Evolutionary conservation across 2,888 invertebrate genomes (phyloP), one percentile per base, ranked within the genome.

Genomic region (Parnassius apollo): DNA sequence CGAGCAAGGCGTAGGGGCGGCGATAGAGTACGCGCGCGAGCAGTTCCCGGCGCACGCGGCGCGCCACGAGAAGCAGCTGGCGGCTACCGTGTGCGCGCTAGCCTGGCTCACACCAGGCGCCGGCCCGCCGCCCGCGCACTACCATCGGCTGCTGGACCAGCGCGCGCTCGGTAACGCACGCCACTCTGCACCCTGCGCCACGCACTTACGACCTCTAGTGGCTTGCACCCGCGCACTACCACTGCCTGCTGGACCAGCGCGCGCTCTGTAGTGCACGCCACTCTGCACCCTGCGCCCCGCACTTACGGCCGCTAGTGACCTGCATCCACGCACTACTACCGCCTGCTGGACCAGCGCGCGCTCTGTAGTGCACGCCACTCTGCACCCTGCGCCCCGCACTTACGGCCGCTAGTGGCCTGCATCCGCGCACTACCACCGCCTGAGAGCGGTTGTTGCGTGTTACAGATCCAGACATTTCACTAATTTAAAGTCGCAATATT

Each of bases 11-110:
- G 98, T 98, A 77, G 93, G 93, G 46, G 97, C 97, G 73, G 98
- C 98, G 11, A 96, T 99, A 65, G 88, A 93, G 71, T 98, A 98
- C 90, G 98, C 98, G 9, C 93, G 97, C 46, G 93, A 93, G 67
- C 94, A 97, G 91, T 96, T 99, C 83, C 95, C 96, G 42, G 95
- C 95, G 72, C 87, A 87, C 80, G 91, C 89, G 68, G 80, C 80
- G 74, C 83, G 91, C 0, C 91, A 92, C 82, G 87, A 89, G 85
- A 84, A 87, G 48, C 80, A 81, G 75, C 82, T 91, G 77, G 86
- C 84, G 76, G 87, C 88, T 13, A 78, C 82, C 67, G 86, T 91
- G 75, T 90, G 91, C 79, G 90, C 90, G 73, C 88, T 91, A 9
- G 90, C 89, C 2, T 91, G 89, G 89, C 85, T 85, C 81, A 75